phyloP scores from a whole-genome alignment of 1,140 invertebrate genomes.

The Hycleus phaleratus region DNA sequence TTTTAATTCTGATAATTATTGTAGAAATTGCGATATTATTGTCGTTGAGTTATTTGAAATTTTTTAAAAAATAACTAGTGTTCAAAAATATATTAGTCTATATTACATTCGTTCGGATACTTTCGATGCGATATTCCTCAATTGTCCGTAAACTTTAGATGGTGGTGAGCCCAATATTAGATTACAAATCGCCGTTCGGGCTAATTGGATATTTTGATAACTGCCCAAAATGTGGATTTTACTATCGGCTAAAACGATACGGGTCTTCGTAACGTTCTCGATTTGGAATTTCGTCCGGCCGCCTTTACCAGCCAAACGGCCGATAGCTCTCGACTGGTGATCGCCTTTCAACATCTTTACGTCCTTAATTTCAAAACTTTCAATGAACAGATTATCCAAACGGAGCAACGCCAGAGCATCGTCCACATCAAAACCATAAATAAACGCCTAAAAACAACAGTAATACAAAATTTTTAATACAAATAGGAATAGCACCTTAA shows the following conservation, averaged over 20 bases:
- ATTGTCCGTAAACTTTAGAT: conserved; percentile 92
- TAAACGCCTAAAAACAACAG: conserved; percentile 63
- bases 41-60: conserved; percentile 27
- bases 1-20: conserved; percentile 44
- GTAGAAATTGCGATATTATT: conserved; percentile 38
- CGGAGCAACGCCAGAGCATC: conserved; percentile 91
- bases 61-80: conserved; percentile 13
- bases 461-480: not conserved
- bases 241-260: conserved; percentile 93
- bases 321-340: conserved; percentile 91
- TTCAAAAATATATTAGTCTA: conserved; percentile 23
- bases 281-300: conserved; percentile 97
- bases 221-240: conserved; percentile 98
- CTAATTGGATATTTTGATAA: conserved; percentile 94
- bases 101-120: conserved; percentile 75
- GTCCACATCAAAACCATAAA: conserved; percentile 95
- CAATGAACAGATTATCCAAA: conserved; percentile 95
- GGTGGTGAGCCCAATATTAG: conserved; percentile 94
- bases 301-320: conserved; percentile 93
- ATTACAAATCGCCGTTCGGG: conserved; percentile 93
- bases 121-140: conserved; percentile 74
- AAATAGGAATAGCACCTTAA: conserved; percentile 50
- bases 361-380: conserved; percentile 95
- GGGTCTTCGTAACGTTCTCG: conserved; percentile 97
- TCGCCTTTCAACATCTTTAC: conserved; percentile 95